A percentile compares a stretch with the other conserved stretches of the same genome.
These are phyloP conservation scores for Actenoides hombroni DNA, from an alignment of 2,113 vertebrate species.

Conservation along the genomic window DNA sequence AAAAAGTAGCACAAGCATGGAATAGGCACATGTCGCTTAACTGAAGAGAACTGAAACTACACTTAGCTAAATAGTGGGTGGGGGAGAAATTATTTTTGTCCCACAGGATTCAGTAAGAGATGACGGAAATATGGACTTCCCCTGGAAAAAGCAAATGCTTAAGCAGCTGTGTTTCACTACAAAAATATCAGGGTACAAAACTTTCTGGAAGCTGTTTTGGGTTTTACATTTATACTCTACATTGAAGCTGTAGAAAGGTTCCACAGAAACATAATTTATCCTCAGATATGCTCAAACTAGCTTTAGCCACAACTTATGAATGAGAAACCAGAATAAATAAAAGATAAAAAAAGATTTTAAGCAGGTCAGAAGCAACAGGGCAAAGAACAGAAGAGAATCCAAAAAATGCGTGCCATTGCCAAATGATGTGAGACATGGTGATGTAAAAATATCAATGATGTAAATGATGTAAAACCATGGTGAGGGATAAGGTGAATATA, in stretches of 20 bases:
- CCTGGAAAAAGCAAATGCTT: slow-evolving; percentile 54
- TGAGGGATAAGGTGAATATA: neutral
- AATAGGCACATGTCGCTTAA: neutral
- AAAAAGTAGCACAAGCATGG: slow-evolving; percentile 15
- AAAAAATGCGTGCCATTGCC: neutral
- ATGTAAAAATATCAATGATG: no score
- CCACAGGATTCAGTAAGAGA: slow-evolving; percentile 55
- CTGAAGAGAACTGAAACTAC: slow-evolving; percentile 56
- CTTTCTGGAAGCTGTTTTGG: neutral
- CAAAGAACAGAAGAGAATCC: neutral
- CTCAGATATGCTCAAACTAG: neutral
- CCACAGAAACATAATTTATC: neutral
- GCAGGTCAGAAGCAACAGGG: neutral
- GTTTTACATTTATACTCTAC: neutral
- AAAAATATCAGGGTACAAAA: slow-evolving; percentile 27
- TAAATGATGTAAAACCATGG: neutral
- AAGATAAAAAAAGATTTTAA: neutral
- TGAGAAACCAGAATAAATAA: neutral
- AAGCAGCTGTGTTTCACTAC: slow-evolving; percentile 16
- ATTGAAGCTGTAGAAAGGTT: neutral
- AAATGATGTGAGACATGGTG: neutral
- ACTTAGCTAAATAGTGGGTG: slow-evolving; percentile 48
- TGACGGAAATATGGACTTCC: slow-evolving; percentile 64
- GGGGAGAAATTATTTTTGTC: slow-evolving; percentile 61
- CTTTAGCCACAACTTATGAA: neutral